Conservation (phyloP, 2,797 vertebrate genomes). For the Ptychobarbus kaznakovi region DNA sequence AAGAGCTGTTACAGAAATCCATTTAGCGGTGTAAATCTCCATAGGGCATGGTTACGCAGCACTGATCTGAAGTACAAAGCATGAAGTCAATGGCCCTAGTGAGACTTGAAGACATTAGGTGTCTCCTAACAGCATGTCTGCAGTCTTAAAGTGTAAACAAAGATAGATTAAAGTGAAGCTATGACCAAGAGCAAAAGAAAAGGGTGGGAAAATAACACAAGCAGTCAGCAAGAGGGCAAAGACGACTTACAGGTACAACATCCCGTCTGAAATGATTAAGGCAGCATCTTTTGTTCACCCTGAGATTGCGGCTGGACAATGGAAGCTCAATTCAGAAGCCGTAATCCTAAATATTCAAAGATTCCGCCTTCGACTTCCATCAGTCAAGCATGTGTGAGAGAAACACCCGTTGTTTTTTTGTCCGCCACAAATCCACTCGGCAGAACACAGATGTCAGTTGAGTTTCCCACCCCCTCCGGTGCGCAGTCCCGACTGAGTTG, state of each 20-base stretch:
- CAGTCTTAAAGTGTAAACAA: slow-evolving; percentile 31
- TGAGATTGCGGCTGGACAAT: slow-evolving; percentile 46
- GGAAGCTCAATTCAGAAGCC: slow-evolving; percentile 45
- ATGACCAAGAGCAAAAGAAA: slow-evolving; percentile 9
- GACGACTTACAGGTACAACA: slow-evolving; percentile 60
- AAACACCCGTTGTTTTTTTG: slow-evolving; percentile 40
- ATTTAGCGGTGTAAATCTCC: slow-evolving; percentile 28
- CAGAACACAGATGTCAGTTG: slow-evolving; percentile 66
- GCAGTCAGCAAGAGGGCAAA: neutral
- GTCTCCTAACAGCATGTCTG: slow-evolving; percentile 13
- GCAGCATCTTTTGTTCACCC: slow-evolving; percentile 64
- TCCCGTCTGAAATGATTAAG: slow-evolving; percentile 44
- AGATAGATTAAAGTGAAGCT: slow-evolving; percentile 43
- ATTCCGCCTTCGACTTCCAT: slow-evolving; percentile 62
- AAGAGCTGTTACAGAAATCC: slow-evolving; percentile 34
- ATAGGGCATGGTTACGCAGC: slow-evolving; percentile 17
- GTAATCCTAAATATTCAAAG: slow-evolving; percentile 57
- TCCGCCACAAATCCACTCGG: slow-evolving; percentile 63
- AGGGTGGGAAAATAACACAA: neutral
- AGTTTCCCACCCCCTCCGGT: slow-evolving; percentile 53
- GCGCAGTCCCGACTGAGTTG: slow-evolving; percentile 46
- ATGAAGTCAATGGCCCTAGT: slow-evolving; percentile 14
- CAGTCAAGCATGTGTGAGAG: slow-evolving; percentile 55
- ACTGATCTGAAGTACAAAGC: slow-evolving; percentile 27
- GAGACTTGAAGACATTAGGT: slow-evolving; percentile 17